Conservation (phyloP, 2,888 invertebrate species). For the Agonopterix alstromeriana region DNA sequence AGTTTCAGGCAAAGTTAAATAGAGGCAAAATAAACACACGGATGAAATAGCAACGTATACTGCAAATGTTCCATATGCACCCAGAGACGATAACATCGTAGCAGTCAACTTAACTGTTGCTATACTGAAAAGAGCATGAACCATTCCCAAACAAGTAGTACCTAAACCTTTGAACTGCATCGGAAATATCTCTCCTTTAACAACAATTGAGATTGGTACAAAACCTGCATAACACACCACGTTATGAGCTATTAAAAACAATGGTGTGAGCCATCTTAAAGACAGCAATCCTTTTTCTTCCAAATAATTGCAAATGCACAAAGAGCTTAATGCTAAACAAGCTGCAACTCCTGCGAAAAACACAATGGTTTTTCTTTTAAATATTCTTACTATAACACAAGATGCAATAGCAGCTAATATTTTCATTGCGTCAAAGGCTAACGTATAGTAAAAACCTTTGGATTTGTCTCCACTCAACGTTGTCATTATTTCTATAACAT, state of each 20-base stretch:
- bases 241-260: too few relatives aligned
- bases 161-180: not conserved
- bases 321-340: not conserved
- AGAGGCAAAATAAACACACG: not conserved
- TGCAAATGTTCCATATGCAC: slow-evolving; percentile 1
- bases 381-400: not conserved
- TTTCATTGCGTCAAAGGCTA: not conserved
- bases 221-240: not conserved
- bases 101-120: not conserved
- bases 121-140: not conserved
- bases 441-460: not conserved
- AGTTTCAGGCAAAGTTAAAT: slow-evolving; percentile 1
- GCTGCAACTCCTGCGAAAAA: not conserved
- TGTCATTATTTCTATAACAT: not conserved
- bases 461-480: not conserved
- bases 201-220: not conserved
- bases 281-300: too few relatives aligned
- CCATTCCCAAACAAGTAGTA: not conserved
- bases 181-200: slow-evolving; percentile 1
- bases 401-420: not conserved
- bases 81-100: not conserved
- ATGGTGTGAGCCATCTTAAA: too few relatives aligned
- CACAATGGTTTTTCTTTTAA: not conserved
- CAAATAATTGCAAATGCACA: not conserved
- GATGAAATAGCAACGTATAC: not conserved